Evolutionary conservation across 2,888 invertebrate genomes (phyloP), one percentile per base, ranked within the genome.

Genomic region (Synergus umbraculus): DNA sequence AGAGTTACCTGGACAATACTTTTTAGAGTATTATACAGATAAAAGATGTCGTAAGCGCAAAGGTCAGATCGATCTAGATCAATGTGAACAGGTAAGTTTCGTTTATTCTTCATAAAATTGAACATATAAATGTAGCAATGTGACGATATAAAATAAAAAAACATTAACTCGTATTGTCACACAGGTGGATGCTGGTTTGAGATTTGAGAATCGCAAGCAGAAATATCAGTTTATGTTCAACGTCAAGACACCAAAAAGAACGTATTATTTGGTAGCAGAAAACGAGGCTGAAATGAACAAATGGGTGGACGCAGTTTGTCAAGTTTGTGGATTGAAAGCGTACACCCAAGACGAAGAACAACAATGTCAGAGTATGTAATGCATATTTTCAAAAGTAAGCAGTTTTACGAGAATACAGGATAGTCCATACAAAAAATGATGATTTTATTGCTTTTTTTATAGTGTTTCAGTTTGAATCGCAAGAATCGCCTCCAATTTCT

Each of bases 291-390:
- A 98, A 88, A 98, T 99, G 98, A 96, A 96, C 87, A 96, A 96
- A 91, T 99, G 99, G 99, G 98, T 98, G 12, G 96, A 97, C 89
- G 97, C 96, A 82, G 97, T 99, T 85, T 98, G 98, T 92, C 95
- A 96, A 92, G 97, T 98, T 64, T 98, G 98, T 92, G 97, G 97
- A 73, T 93, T 98, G 81, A 96, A 97, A 89, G 95, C 97, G 2
- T 95, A 95, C 10, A 94, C 95, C 13, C 95, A 95, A 80, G 93
- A 94, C 79, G 93, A 93, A 79, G 92, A 92, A 41, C 91, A 91
- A 77, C 90, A 89, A 78, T 89, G 93, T 91, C 90, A 90, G 89
- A 92, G 90, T 92, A 89, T 84, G 86, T 86, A 49, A 77, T 77
- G 12, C 60, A 5, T 22, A 18, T 29, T 60, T 29, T 29, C 1